Evolutionary conservation across 2,797 vertebrate genomes (phyloP), one percentile per base, ranked within the genome.

Genomic region (Pipistrellus nathusii): DNA sequence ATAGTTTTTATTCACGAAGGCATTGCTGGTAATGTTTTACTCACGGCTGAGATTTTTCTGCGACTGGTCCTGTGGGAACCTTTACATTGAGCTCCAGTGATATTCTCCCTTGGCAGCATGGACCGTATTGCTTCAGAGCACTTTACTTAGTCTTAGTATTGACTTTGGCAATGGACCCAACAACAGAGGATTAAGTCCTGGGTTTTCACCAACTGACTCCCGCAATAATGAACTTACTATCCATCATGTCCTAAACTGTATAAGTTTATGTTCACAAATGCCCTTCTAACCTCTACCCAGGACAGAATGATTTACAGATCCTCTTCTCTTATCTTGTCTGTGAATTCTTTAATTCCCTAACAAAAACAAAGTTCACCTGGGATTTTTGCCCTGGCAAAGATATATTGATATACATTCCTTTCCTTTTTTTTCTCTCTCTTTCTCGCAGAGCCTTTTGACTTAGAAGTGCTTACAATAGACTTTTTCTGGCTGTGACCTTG

Each of bases 311-410:
- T 62, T 85, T 57, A 32, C 7, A 81, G 72, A 35, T 7, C 0
- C 4, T 64, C 0, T 38, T 76, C 46, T 51, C 75, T 81, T 27
- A 41, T 7, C 3, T 80, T 62, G 15, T n/a, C 80, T 82, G 8
- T 77, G 11, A 51, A 17, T 76, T 94, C 27, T 77, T 20, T 71
- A 59, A 51, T 90, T 51, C 55, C 32, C 25, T 57, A 68, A 21
- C 11, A 38, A 86, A 55, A 83, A 72, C 71, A 92, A 69, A 55
- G 15, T 4, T 81, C 57, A 18, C 17, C 3, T 75, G 88, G 76
- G 72, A 75, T 62, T 92, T 96, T 73, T 90, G 38, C 25, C 57
- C 41, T 82, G 73, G 59, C 38, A 71, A 86, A 90, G 55, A 55
- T 17, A 0, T 44, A 57, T 41, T 55, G 75, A 72, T 21, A 41